Conservation (phyloP, 2,888 invertebrate genomes). For the Cylindroiulus punctatus region DNA sequence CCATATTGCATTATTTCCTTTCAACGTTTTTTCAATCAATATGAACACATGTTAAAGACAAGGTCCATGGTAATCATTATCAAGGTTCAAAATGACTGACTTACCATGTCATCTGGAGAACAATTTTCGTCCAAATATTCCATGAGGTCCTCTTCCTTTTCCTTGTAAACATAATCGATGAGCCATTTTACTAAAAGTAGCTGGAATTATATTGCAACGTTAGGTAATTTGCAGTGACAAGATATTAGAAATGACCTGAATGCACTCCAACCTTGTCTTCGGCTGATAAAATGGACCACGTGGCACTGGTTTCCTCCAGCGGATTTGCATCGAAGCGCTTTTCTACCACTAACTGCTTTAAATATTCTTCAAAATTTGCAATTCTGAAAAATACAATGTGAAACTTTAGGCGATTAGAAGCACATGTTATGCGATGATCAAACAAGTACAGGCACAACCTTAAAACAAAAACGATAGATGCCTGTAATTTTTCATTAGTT, state of each 20-base stretch:
- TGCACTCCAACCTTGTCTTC: slow-evolving; percentile 60
- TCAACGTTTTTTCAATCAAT: no score
- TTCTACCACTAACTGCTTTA: slow-evolving; percentile 59
- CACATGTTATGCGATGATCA: background rate
- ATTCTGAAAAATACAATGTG: slow-evolving; percentile 58
- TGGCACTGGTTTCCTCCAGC: slow-evolving; percentile 59
- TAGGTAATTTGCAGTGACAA: background rate
- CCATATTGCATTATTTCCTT: background rate
- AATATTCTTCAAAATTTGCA: slow-evolving; percentile 60
- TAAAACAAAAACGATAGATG: no score
- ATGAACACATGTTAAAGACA: no score
- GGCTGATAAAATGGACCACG: slow-evolving; percentile 60
- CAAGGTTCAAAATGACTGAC: background rate
- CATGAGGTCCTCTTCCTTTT: slow-evolving; percentile 61
- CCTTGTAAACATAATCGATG: slow-evolving; percentile 61
- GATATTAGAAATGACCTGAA: background rate
- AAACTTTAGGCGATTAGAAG: background rate
- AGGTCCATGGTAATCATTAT: no score
- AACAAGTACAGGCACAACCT: no score
- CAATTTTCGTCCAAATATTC: slow-evolving; percentile 61
- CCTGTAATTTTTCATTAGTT: no score
- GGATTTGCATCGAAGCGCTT: slow-evolving; percentile 59
- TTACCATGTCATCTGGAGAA: slow-evolving; percentile 61
- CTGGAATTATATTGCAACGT: slow-evolving; percentile 55
- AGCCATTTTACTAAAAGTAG: slow-evolving; percentile 60